Conservation (phyloP, 2,113 vertebrate species). For the Oncorhynchus tshawytscha region DNA sequence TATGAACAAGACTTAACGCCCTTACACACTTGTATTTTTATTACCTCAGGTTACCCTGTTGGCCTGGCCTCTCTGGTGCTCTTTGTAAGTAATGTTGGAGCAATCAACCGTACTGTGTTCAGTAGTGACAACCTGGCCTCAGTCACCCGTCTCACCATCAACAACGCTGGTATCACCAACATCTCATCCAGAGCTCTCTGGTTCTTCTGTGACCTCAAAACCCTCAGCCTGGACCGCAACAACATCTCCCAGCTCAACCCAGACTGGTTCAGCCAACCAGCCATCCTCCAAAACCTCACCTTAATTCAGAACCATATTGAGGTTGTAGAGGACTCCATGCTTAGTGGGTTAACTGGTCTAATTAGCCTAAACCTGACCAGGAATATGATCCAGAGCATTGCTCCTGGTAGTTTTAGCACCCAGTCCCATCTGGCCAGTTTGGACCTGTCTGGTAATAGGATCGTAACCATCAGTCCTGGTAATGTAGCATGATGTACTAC, state of each 20-base stretch:
- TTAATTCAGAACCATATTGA: conserved; percentile 54
- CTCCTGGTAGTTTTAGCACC: conserved; percentile 36
- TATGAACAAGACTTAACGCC: neutral
- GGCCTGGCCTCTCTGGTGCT: conserved; percentile 51
- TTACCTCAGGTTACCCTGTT: conserved; percentile 49
- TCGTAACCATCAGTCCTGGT: no score
- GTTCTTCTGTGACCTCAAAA: conserved; percentile 54
- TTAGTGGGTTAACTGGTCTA: conserved; percentile 51
- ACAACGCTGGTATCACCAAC: conserved; percentile 26
- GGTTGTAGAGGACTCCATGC: conserved; percentile 17
- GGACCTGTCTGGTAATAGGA: conserved; percentile 68
- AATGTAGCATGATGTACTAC: neutral
- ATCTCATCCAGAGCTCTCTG: conserved; percentile 55
- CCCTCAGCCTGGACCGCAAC: conserved; percentile 59
- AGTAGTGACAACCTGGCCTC: conserved; percentile 53
- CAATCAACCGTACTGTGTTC: conserved; percentile 59
- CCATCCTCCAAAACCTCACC: conserved; percentile 40
- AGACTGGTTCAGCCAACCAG: conserved; percentile 62
- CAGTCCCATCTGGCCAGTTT: conserved; percentile 47
- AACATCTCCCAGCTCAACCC: conserved; percentile 39
- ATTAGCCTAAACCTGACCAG: conserved; percentile 45
- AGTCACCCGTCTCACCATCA: conserved; percentile 52
- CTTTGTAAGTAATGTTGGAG: conserved; percentile 20
- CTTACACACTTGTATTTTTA: neutral
- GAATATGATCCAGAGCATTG: conserved; percentile 61